Evolutionary conservation across 2,797 vertebrate genomes (phyloP), one percentile per base, ranked within the genome.

Genomic region (Coreius guichenoti): DNA sequence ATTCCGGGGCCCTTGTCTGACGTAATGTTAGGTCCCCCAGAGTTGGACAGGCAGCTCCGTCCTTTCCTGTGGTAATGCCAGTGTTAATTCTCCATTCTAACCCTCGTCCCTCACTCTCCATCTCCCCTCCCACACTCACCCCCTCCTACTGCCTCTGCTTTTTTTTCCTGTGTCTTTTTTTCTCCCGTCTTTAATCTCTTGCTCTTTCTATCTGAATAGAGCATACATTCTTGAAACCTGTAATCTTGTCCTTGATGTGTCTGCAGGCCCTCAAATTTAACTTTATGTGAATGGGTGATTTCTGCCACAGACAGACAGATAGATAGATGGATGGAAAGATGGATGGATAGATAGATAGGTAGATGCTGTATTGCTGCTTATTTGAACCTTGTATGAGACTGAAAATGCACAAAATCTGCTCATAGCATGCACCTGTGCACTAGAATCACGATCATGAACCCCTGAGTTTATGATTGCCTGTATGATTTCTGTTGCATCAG

Each of bases 1-100:
- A 94, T 95, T 69, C 86, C 49, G 39, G 12, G 68, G 82, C 84
- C 16, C 19, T 91, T 89, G 81, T 90, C 83, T 87, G 67, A 61
- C 6, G 47, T 86, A 56, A 77, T 80, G 76, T 86, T 80, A 84
- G 70, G 17, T 36, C 87, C 36, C 73, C 23, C 36, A 14, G 58
- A 79, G 33, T 79, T 74, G 39, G 79, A 77, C 45, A 58, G 51
- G n/a, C 39, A 47, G 51, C 69, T 72, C 23, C 23, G 81, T 72
- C 54, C 31, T 47, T 83, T 39, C 31, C 63, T 67, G 73, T 61
- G 54, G 67, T 79, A 80, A 70, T 82, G 45, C 26, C 75, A 45
- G 58, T 68, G 72, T 65, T 85, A 63, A 77, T 63, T 56, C 26
- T 79, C 82, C 70, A 79, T 75, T 65, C 67, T 26, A 39, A 49